Base-by-base conservation (phyloP, 1,140 invertebrate species). In the Formica selysi region DNA sequence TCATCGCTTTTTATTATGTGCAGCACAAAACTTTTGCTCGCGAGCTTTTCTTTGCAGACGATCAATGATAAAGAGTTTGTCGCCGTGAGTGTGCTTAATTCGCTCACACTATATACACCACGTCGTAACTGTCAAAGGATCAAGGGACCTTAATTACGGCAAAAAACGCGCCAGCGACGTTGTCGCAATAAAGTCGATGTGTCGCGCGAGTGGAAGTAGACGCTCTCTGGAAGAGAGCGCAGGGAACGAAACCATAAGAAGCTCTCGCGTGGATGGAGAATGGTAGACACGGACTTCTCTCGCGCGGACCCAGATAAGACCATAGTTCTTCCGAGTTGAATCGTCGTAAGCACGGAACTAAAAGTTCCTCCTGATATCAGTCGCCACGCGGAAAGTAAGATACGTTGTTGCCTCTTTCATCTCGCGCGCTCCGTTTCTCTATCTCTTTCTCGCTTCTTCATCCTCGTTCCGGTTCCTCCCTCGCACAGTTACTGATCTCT, bases 331-430 rank as follows among this genome's bases (percentile, higher is more conserved):
- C 68, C 74, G 89, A 90, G 90, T 91, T 91, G 88, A 86, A 89
- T 84, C 86, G 89, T 90, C 73, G 87, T 87, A 91, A 90, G 90
- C 90, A 83, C 62, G 83, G 86, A 91, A 90, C 88, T 92, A 91
- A 91, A 92, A 92, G 91, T 92, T 92, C 89, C 87, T 87, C 89
- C 78, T 89, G 91, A 92, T 92, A 92, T 92, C 92, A 89, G 91
- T 90, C 89, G 87, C 84, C 48, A 73, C 64, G 90, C 65, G 87
- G 85, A 87, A 89, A 91, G 85, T 87, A 85, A 87, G 80, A 83
- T 79, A 70, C 86, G 74, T 80, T 68, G 76, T 62, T 61, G 29
- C 36, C 84, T 68, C 48, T 64, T 65, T 61, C 61, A 51, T 51
- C 48, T 19, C 26, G 8, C 74, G 13, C 61, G 16, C 44, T 41